Percentiles rank a stretch among this genome's conserved stretches.
Evolutionary conservation across 2,113 vertebrate genomes (phyloP).

Genomic region (Ceyx melanurus): DNA sequence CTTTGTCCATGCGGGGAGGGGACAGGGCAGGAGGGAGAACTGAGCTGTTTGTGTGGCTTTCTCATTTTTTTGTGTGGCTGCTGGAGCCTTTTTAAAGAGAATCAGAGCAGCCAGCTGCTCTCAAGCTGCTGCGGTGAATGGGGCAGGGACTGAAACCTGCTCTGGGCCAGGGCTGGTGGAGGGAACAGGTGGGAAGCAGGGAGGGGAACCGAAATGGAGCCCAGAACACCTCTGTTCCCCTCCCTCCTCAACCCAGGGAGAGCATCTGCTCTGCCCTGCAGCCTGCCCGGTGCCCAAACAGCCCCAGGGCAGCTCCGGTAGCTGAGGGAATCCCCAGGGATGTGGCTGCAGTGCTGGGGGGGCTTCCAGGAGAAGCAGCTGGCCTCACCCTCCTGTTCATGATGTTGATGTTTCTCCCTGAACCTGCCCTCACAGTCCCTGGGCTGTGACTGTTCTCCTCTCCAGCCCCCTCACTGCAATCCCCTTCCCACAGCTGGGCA

Average conservation of each 20-base stretch:
- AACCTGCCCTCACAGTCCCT: not conserved
- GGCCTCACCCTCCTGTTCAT: rapidly evolving
- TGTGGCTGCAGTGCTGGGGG: rapidly evolving
- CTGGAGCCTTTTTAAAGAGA: not conserved
- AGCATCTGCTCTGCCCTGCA: not conserved
- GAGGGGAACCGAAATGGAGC: not conserved
- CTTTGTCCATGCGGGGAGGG: not conserved
- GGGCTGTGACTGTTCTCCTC: not conserved
- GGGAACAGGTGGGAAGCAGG: constrained; percentile 67
- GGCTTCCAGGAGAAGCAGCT: not conserved
- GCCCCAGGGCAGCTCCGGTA: not conserved
- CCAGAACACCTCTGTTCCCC: not conserved
- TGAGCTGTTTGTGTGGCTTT: not conserved
- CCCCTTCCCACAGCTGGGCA: not conserved
- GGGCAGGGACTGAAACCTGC: not conserved
- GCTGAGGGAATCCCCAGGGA: not conserved
- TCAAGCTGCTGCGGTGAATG: constrained; percentile 44
- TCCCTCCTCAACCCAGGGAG: not conserved
- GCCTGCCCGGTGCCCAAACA: not conserved
- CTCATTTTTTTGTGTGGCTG: not conserved
- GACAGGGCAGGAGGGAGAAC: not conserved
- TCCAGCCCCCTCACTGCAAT: rapidly evolving
- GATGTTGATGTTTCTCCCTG: not conserved
- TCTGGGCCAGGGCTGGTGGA: not conserved
- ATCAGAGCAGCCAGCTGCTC: constrained; percentile 48